Conservation (phyloP, 1,140 invertebrate species). For the Leptinotarsa texana region DNA sequence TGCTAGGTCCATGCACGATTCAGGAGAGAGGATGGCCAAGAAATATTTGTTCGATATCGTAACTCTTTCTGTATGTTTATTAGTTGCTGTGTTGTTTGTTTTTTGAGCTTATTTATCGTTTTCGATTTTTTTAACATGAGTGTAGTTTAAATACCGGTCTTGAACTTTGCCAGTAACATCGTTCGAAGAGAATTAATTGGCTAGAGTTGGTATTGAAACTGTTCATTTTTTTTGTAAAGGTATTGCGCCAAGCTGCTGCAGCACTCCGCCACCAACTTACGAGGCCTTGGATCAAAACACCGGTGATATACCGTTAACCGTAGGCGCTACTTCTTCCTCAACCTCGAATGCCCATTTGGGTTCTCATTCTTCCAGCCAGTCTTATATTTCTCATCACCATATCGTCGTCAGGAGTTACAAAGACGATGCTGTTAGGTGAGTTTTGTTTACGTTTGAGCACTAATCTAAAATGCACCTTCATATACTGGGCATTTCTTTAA, state of each 20-base stretch:
- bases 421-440: slow-evolving; percentile 56
- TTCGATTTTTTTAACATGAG: slow-evolving; percentile 6
- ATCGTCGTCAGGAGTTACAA: slow-evolving; percentile 45
- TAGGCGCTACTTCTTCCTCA: slow-evolving; percentile 47
- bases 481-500: too few species aligned
- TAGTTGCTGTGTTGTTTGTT: neutral
- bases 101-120: slow-evolving; percentile 1
- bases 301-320: slow-evolving; percentile 59
- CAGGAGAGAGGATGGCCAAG: slow-evolving; percentile 12
- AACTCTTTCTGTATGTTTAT: slow-evolving; percentile 17
- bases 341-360: slow-evolving; percentile 25
- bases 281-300: slow-evolving; percentile 69
- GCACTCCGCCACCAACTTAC: slow-evolving; percentile 86
- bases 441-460: neutral
- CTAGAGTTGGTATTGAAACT: neutral
- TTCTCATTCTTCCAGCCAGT: slow-evolving; percentile 35
- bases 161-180: neutral
- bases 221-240: slow-evolving; percentile 40
- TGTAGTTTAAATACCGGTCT: slow-evolving; percentile 4
- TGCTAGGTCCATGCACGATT: slow-evolving; percentile 24
- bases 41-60: slow-evolving; percentile 24
- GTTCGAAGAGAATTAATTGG: neutral
- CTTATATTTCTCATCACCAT: slow-evolving; percentile 42
- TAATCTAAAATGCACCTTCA: too few species aligned
- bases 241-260: slow-evolving; percentile 69